Evolutionary conservation across 2,888 invertebrate species (phyloP), one percentile per base, ranked within the genome.

Genomic region (Gnatocerus cornutus): DNA sequence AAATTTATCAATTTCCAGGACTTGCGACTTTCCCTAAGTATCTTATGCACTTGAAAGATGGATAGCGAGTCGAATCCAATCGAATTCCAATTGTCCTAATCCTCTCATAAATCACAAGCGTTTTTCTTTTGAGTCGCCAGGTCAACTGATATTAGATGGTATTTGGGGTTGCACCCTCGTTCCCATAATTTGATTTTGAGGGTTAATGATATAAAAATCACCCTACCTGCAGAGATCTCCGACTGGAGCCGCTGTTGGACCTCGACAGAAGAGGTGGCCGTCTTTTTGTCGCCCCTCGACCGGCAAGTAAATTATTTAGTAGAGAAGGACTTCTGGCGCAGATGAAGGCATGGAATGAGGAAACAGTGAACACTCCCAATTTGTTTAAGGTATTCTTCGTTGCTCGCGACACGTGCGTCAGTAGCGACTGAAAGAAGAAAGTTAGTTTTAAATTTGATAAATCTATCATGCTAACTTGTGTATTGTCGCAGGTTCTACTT

Each of bases 321-420:
- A 96, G 87, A 65, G 96, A 96, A 39, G 98, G 98, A 80, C 96
- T 96, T 74, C 98, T 91, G 68, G 98, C 97, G 85, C 97, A 97
- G 79, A 98, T 97, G 85, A 97, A 96, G 76, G 98, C 98, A 86
- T 98, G 98, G 88, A 98, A 97, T 75, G 97, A 97, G 67, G 97
- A 98, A 77, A 98, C 98, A 61, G 97, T 98, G 89, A 98, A 98
- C 80, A 98, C 97, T 71, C 98, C 98, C 81, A 98, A 88, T 84
- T 97, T 95, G 88, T 97, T 97, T 81, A 98, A 87, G 52, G 95
- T 96, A 81, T 93, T 93, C 88, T 98, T 98, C 76, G 98, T 97
- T 79, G 95, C 93, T 78, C 97, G 93, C 21, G 97, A 97, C 71
- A 97, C 97, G 87, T 97, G 96, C 66, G 97, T 96, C 81, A 98